Conservation (phyloP, 2,888 invertebrate species). For the Lacanobia oleracea region DNA sequence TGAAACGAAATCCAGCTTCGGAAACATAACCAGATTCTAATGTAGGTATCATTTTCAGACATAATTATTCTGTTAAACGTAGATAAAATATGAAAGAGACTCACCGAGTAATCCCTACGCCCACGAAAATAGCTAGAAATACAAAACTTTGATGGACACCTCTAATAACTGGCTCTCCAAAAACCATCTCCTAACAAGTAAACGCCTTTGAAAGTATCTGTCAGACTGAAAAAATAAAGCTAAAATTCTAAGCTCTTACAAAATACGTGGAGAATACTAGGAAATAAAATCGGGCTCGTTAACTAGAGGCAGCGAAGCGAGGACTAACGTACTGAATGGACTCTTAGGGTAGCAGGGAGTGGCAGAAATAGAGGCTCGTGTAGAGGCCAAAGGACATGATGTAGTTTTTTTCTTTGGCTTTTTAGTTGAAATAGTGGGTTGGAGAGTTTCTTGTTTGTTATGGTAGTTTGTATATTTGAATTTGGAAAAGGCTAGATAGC, state of each 20-base stretch:
- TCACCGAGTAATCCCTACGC: neutral
- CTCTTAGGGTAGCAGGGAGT: conserved; percentile 64
- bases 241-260: conserved; percentile 30
- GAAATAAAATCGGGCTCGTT: conserved; percentile 83
- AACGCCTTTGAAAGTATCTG: conserved; percentile 24
- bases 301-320: conserved; percentile 82
- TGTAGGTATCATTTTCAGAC: neutral
- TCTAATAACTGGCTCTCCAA: conserved; percentile 20
- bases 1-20: too few species aligned
- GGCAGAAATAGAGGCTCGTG: conserved; percentile 16
- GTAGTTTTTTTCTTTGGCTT: neutral
- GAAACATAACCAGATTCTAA: neutral
- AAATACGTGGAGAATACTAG: conserved; percentile 67
- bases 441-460: too few species aligned
- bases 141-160: neutral
- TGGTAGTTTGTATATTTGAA: too few species aligned
- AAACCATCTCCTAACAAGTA: neutral
- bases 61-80: neutral
- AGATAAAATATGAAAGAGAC: neutral
- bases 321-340: conserved; percentile 76
- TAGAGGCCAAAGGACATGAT: conserved; percentile 36
- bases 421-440: neutral
- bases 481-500: too few species aligned
- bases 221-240: conserved; percentile 29
- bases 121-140: neutral